Conservation (phyloP, 30 jellyfish, hydroid and myxozoan species). For the Hydractinia symbiolongicarpus region DNA sequence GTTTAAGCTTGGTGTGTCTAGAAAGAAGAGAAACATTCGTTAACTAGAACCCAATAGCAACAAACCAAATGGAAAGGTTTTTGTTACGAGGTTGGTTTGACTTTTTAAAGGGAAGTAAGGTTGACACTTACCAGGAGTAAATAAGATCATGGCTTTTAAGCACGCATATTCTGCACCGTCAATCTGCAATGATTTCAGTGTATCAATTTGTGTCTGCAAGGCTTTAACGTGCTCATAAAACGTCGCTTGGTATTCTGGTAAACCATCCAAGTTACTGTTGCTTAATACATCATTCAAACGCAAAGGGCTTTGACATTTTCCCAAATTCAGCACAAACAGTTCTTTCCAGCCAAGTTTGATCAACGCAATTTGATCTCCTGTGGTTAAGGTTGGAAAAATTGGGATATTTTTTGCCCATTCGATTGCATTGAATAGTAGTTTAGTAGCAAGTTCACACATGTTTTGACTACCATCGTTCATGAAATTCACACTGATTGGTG, state of each 20-base stretch:
- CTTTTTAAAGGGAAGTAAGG: no score
- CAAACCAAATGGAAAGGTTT: no score
- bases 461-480: background rate
- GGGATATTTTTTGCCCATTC: constrained; percentile 94
- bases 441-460: constrained; percentile 84
- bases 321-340: constrained; percentile 73
- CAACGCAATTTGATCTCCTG: constrained; percentile 79
- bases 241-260: constrained; percentile 43
- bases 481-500: background rate
- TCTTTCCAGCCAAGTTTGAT: constrained; percentile 84
- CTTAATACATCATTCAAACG: constrained; percentile 45
- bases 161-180: constrained; percentile 97
- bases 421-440: constrained; percentile 72
- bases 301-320: constrained; percentile 80
- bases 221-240: constrained; percentile 65
- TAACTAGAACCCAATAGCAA: no score
- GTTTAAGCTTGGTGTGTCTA: background rate
- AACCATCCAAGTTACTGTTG: constrained; percentile 40
- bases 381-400: constrained; percentile 71
- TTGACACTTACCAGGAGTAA: constrained; percentile 63
- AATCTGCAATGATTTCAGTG: constrained; percentile 65
- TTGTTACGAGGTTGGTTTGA: no score
- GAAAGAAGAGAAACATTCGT: background rate
- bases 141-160: constrained; percentile 64
- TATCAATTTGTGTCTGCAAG: constrained; percentile 72